phyloP scores from a whole-genome alignment of 2,113 vertebrate genomes.

The Muntiacus muntjak region DNA sequence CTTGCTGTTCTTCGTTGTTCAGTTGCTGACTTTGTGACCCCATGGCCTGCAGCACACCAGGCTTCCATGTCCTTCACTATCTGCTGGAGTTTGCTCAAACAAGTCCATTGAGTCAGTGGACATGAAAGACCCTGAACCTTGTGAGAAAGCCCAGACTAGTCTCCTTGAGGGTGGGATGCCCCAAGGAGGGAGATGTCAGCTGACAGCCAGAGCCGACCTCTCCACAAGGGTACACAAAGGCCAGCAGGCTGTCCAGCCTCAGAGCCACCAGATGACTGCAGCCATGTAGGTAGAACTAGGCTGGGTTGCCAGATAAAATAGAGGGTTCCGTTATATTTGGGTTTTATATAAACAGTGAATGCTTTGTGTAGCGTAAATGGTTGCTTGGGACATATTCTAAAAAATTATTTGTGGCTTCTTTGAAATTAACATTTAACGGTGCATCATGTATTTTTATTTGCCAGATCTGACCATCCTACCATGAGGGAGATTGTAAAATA shows the following conservation, averaged over 20 bases:
- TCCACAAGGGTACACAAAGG: neutral
- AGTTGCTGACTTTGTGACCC: neutral
- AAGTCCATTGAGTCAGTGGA: neutral
- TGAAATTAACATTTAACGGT: neutral
- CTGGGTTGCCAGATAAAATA: neutral
- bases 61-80: neutral
- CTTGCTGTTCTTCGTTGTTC: neutral
- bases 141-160: neutral
- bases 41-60: neutral
- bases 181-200: neutral
- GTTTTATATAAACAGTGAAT: neutral
- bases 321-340: neutral
- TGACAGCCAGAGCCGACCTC: neutral
- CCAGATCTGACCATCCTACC: neutral
- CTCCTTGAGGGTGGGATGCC: neutral
- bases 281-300: neutral
- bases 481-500: neutral
- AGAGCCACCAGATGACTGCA: no score
- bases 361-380: neutral
- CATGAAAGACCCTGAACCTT: neutral
- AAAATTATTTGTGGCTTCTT: neutral
- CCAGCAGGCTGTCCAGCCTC: neutral
- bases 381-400: neutral
- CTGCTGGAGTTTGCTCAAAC: neutral
- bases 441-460: neutral